phyloP scores from a whole-genome alignment of 2,888 invertebrate genomes.

The Lingula anatina region DNA sequence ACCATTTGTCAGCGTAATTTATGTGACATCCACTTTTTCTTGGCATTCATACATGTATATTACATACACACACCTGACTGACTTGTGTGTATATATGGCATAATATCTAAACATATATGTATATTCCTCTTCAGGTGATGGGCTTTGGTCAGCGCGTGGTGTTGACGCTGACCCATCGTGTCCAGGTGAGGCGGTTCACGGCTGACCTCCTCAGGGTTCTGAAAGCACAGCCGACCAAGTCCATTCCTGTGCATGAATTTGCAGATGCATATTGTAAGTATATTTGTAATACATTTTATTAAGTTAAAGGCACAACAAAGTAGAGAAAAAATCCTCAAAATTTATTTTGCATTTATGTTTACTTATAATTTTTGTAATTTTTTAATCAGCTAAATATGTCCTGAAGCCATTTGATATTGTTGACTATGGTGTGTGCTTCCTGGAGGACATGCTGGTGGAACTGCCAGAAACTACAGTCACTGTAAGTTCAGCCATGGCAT shows the following conservation, averaged over 20 bases:
- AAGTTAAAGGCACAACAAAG: neutral
- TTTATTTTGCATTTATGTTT: neutral
- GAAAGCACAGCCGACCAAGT: constrained; percentile 75
- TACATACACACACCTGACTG: too few species aligned
- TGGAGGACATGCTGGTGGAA: constrained; percentile 64
- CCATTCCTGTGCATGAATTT: constrained; percentile 65
- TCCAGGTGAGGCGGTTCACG: constrained; percentile 76
- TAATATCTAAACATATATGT: too few species aligned
- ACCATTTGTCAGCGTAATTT: too few species aligned
- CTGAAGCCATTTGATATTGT: constrained; percentile 69
- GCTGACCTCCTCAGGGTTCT: constrained; percentile 82
- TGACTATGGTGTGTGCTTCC: constrained; percentile 78
- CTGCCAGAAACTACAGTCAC: constrained; percentile 45
- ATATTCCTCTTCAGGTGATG: constrained; percentile 63
- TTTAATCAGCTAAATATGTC: too few species aligned
- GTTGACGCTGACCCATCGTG: constrained; percentile 80
- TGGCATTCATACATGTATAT: too few species aligned
- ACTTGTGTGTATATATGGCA: too few species aligned
- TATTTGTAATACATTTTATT: neutral
- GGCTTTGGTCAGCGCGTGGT: constrained; percentile 83
- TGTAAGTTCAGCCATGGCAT: constrained; percentile 27
- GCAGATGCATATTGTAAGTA: constrained; percentile 61
- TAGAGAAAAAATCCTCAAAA: neutral
- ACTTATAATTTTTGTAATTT: neutral
- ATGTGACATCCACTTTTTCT: too few species aligned